Base-by-base conservation (phyloP, 2,113 vertebrate genomes). In the Macquaria ambigua region DNA sequence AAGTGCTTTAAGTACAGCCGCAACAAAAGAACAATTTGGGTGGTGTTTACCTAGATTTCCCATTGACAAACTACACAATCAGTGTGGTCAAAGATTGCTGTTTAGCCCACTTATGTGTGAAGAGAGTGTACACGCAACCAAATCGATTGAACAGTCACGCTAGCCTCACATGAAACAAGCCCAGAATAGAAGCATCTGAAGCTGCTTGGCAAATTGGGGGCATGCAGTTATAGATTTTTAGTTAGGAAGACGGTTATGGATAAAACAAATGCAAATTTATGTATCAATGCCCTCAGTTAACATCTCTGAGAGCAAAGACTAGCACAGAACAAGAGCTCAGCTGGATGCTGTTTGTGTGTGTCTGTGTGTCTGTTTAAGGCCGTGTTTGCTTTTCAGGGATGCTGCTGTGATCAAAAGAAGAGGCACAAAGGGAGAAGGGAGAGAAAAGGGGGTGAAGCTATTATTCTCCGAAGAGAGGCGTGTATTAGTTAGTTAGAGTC, bases 241-340 rank as follows among this genome's bases (percentile, higher is more conserved):
- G 83, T 90, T 91, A 84, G 63, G 46, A 74, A 71, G 83, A 43
- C 39, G 6, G 77, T 20, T 74, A 73, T 62, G 68, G 90, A 92
- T 91, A 67, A 92, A 94, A 90, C 61, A 21, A 63, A 93, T 93
- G 90, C 88, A 92, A 93, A 94, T 93, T 41, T 89, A 58, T 86
- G 91, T 90, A 90, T 93, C 90, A 83, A 77, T 92, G 90, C 67
- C 92, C 91, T 91, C 78, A 84, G 93, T 93, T 93, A 93, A 92
- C 81, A 87, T 89, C 71, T 81, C 67, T 39, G 82, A 79, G 67
- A 87, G 78, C 75, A 79, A 56, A 90, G 83, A 77, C 81, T 63
- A 79, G 77, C 70, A 62, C 70, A 48, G 71, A 86, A 84, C 85
- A 83, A 76, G 71, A 76, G 78, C 82, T 86, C 84, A 72, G 77